Evolutionary conservation across 2,888 invertebrate species (phyloP), one percentile per base, ranked within the genome.

Genomic region (Alentia gelatinosa): DNA sequence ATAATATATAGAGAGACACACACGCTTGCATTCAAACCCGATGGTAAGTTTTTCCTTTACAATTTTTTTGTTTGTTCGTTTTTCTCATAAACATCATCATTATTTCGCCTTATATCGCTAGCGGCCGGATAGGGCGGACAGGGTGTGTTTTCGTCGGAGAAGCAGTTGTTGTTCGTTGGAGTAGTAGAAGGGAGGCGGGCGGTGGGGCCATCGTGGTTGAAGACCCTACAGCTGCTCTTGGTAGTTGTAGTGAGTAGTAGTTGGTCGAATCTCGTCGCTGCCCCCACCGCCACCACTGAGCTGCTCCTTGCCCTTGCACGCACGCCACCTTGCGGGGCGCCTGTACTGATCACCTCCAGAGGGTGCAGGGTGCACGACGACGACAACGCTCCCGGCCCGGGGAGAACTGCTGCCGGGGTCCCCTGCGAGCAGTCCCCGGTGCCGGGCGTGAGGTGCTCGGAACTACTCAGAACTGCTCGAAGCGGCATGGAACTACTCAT

Each of bases 11-110:
- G 37, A 9, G 35, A 37, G 39, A 79, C 79, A 79, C 79, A 39
- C 79, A 79, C 79, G 19, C 79, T 79, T 79, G 79, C 79, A 79
- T 79, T 39, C 79, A 79, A 79, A 79, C 79, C 79, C 79, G 79
- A 79, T 79, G 79, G 79, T 39, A 79, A n/a, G n/a, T n/a, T n/a
- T n/a, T 35, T 79, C 19, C 23, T 79, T 39, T 37, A 7, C 35
- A 79, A 37, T 35, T 33, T 35, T 37, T 37, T 79, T 37, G 15
- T 56, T 56, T 42, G 47, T 42, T 42, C 23, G 33, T 33, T 74
- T 33, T 74, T 4, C 74, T 79, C 33, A 56, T 12, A 19, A 56
- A 9, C 12, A n/a, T 56, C 56, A 30, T 68, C 12, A 4, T 68
- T 12, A 30, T 19, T 68, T 68, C 68, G 1, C 68, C 68, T 68